Base-by-base conservation (phyloP, 2,797 vertebrate species). In the Molossus molossus region DNA sequence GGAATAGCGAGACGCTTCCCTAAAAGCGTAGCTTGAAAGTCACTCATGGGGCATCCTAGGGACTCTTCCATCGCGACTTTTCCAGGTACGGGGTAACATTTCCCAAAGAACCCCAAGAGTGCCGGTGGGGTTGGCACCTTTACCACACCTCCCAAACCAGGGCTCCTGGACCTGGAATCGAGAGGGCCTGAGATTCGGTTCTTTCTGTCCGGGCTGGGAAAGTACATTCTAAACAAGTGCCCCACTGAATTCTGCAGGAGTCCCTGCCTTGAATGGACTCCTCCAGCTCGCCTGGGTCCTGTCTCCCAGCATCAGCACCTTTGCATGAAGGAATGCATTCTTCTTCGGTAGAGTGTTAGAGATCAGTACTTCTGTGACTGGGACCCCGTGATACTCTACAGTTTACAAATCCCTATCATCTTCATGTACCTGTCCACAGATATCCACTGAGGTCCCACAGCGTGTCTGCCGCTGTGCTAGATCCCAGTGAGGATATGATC, bases 351-450 rank as follows among this genome's bases (percentile, higher is more conserved):
- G 20, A 60, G 48, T 13, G 2, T 6, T n/a, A 5, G 40, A 27
- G 25, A 15, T 20, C 5, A 5, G 15, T 1, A 3, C 48, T 48
- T 15, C 73, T 70, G 6, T 53, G 9, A 20, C 21, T n/a, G 67
- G 25, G 57, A 13, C 76, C 15, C 0, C 0, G 1, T 3, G 40
- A 17, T 60, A 13, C n/a, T 55, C 4, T 25, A 3, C 33, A 20
- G 65, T 67, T 29, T 64, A 40, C 18, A 73, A 18, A 23, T 57
- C 33, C 65, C 40, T 48, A 67, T 14, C 9, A 10, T 50, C 15
- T 57, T 48, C 37, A 48, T 4, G n/a, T 27, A 5, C 17, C 21
- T 17, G 33, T 50, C 80, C 53, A 12, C 23, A 70, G 20, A 50
- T 9, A 25, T 1, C 64, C 58, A 1, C 5, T 9, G 48, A 12